Evolutionary conservation across 2,888 invertebrate species (phyloP).

Genomic region (Tethea ocularis): DNA sequence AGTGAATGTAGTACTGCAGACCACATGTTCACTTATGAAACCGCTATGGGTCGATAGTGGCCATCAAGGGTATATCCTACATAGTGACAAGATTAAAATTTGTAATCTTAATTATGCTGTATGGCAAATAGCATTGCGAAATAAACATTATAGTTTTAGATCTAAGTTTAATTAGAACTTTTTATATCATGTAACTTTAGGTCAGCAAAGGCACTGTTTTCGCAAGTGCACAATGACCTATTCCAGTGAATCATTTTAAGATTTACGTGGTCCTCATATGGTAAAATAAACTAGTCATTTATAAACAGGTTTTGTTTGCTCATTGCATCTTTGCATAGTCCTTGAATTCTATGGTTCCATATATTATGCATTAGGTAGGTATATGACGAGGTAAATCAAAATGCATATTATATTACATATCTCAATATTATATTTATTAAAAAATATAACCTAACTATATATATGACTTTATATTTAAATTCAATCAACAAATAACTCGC

Average conservation of each 20-base stretch:
- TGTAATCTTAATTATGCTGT: too few species aligned
- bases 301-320: conserved; percentile 22
- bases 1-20: too few species aligned
- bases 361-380: neutral
- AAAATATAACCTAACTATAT: conserved; percentile 84
- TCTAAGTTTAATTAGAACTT: too few species aligned
- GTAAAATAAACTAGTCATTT: conserved; percentile 13
- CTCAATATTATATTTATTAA: conserved; percentile 84
- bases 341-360: neutral
- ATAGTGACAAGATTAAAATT: too few species aligned
- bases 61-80: neutral
- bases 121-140: too few species aligned
- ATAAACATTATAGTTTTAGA: too few species aligned
- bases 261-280: neutral
- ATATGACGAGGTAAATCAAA: conserved; percentile 42
- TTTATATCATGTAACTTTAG: too few species aligned
- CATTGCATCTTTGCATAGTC: neutral
- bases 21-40: too few species aligned
- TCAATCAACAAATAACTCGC: conserved; percentile 83
- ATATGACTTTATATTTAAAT: conserved; percentile 83
- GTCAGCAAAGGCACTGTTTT: neutral
- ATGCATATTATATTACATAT: conserved; percentile 77
- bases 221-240: neutral
- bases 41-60: too few species aligned
- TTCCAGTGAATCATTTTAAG: neutral